These are phyloP conservation scores for Noctua comes DNA, from an alignment of 2,888 invertebrate genomes.

Conservation along the genomic window DNA sequence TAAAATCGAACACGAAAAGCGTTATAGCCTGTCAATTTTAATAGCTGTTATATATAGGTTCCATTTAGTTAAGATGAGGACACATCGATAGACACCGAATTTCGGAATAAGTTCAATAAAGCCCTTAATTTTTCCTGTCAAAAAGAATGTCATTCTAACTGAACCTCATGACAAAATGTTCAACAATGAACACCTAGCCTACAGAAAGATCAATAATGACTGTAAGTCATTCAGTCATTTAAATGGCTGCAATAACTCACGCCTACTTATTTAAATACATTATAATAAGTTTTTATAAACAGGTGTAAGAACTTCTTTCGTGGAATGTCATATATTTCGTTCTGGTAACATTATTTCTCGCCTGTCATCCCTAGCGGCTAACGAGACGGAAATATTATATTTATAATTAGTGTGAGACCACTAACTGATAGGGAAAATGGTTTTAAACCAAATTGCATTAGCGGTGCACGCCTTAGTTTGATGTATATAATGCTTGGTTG, in stretches of 20 bases:
- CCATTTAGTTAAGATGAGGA: conserved; percentile 16
- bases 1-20: conserved; percentile 7
- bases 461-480: background rate
- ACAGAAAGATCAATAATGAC: conserved; percentile 32
- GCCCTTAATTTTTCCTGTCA: conserved; percentile 28
- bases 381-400: conserved; percentile 19
- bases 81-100: background rate
- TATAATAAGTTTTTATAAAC: conserved; percentile 38
- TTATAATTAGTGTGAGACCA: conserved; percentile 26
- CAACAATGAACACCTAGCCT: conserved; percentile 17
- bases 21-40: conserved; percentile 16
- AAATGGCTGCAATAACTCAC: conserved; percentile 43
- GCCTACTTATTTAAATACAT: conserved; percentile 47
- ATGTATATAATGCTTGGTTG: too few relatives aligned
- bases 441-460: conserved; percentile 26
- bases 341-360: conserved; percentile 28
- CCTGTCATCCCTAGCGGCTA: conserved; percentile 45
- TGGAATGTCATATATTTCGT: conserved; percentile 29
- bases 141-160: conserved; percentile 25
- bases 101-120: conserved; percentile 4
- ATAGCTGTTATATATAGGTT: conserved; percentile 10
- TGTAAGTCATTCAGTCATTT: conserved; percentile 47
- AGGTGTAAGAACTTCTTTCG: conserved; percentile 35
- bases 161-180: conserved; percentile 18
- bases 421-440: conserved; percentile 23